Base-by-base conservation (phyloP, 2,797 vertebrate genomes). In the Tarsius wallacei region DNA sequence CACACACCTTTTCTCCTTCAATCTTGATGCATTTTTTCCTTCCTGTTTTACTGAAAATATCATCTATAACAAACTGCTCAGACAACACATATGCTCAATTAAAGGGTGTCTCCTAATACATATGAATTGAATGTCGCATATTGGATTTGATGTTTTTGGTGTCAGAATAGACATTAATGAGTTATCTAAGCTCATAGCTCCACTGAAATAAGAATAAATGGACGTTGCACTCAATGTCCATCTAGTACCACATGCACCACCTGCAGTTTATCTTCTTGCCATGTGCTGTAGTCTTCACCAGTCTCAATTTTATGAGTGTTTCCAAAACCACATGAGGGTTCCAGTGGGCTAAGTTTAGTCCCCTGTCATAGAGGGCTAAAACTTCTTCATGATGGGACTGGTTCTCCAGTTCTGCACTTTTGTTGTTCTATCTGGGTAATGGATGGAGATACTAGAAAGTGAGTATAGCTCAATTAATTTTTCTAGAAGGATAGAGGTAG, bases 141-240 rank as follows among this genome's bases (percentile, higher is more conserved):
- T 78, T 78, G 49, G 28, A 78, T 59, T 95, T 95, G 63, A 55
- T 21, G 42, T 82, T 91, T 82, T 82, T 89, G 28, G 12, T 80
- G 31, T 71, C 81, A 89, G 31, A 47, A 87, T 42, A 88, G 73
- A 64, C 53, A 59, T 64, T 95, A 85, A 83, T 59, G 71, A 91
- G 86, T 66, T 73, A 5, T 59, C 68, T 91, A 42, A 83, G 47
- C 59, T 88, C 74, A 33, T 47, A 59, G 36, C 19, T 59, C 28
- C 12, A 78, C 47, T 82, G 73, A 92, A 94, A 77, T 42, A 74
- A 71, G 83, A 93, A 73, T 70, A 93, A 71, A 57, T 64, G 15
- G 57, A 66, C 26, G 59, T 42, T 47, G 21, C 26, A 77, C 42
- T 81, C 90, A 64, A 33, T 81, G 80, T 68, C 49, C n/a, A 12